Conservation (phyloP, 2,888 invertebrate species). For the Augochlorella aurata region DNA sequence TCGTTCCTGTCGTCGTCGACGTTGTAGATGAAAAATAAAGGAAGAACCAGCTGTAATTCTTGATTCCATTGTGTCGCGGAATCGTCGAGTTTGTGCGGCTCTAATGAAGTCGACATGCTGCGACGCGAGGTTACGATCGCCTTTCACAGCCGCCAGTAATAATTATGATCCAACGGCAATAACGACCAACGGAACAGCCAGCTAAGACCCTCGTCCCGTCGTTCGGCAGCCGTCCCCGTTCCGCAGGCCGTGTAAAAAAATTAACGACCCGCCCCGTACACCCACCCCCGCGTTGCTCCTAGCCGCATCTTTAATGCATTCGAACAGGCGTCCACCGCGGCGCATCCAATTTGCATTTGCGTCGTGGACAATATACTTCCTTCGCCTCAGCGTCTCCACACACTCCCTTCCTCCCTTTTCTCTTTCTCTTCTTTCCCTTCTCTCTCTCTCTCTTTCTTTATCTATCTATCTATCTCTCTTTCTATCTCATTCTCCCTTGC, state of each 20-base stretch:
- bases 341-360: constrained; percentile 62
- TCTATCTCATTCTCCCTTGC: not conserved
- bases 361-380: constrained; percentile 49
- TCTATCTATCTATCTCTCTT: not conserved
- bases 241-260: constrained; percentile 55
- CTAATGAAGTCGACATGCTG: constrained; percentile 28
- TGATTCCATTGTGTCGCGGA: constrained; percentile 16
- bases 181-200: constrained; percentile 49
- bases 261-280: constrained; percentile 52
- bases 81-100: constrained; percentile 15
- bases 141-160: constrained; percentile 41
- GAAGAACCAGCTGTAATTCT: constrained; percentile 13
- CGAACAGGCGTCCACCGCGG: constrained; percentile 34
- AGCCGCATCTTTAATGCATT: constrained; percentile 45
- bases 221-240: constrained; percentile 27
- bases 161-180: constrained; percentile 56
- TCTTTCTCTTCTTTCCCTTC: no score
- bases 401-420: no score
- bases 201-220: constrained; percentile 29
- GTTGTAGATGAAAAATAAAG: not conserved
- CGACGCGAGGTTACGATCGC: not conserved
- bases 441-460: not conserved
- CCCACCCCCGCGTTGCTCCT: constrained; percentile 10
- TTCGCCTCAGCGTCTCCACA: not conserved
- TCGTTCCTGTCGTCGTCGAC: not conserved